Percentiles rank a stretch among this genome's conserved stretches.
phyloP scores from a whole-genome alignment of 92 coral and sea anemone genomes.

The Scolanthus callimorphus region DNA sequence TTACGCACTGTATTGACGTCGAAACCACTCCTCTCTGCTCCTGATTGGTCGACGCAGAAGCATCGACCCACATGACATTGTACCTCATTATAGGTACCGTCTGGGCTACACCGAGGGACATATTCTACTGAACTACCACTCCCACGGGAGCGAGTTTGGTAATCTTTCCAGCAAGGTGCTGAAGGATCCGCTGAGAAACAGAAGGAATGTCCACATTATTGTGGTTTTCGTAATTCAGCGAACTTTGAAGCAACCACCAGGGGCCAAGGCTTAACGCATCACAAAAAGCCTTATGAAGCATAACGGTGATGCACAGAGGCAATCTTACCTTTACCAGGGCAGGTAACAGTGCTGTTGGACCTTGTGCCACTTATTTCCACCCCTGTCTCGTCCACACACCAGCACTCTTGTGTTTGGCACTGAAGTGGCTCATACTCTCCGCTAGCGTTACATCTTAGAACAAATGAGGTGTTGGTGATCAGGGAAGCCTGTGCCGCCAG shows the following conservation, averaged over 20 bases:
- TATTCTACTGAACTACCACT: conserved; percentile 7
- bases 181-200: conserved; percentile 16
- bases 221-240: too few species aligned
- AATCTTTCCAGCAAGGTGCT: conserved; percentile 26
- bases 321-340: conserved; percentile 34
- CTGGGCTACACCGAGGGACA: conserved; percentile 22
- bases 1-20: conserved; percentile 8
- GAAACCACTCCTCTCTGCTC: conserved; percentile 18
- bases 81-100: conserved; percentile 21
- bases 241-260: too few species aligned
- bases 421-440: conserved; percentile 50
- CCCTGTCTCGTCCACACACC: conserved; percentile 63
- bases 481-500: conserved; percentile 29
- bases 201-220: too few species aligned
- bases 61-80: conserved; percentile 33
- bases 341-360: conserved; percentile 6
- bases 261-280: too few species aligned
- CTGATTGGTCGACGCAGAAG: conserved; percentile 24
- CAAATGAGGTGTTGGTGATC: conserved; percentile 18
- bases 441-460: conserved; percentile 44
- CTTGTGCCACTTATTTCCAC: conserved; percentile 42
- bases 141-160: conserved; percentile 16
- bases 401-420: conserved; percentile 30
- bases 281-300: too few species aligned
- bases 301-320: too few species aligned